Conservation (phyloP, 2,797 vertebrate genomes). For the Brachymystax lenok region DNA sequence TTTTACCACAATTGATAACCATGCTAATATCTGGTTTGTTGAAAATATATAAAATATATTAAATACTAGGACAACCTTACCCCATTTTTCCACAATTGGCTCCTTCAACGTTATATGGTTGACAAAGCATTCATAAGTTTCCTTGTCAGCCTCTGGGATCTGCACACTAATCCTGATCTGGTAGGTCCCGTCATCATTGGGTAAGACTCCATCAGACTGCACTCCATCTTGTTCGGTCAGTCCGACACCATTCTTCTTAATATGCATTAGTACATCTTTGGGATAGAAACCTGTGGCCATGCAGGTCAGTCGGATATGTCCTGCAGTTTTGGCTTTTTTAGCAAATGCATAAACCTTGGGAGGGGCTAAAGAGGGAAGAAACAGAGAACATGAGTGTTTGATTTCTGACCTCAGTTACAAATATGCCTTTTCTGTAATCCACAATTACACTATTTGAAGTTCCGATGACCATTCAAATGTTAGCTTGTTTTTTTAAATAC, state of each 20-base stretch:
- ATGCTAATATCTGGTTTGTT: too few species aligned
- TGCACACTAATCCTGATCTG: too few species aligned
- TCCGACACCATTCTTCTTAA: too few species aligned
- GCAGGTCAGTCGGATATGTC: background rate
- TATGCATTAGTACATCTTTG: too few species aligned
- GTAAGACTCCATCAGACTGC: too few species aligned
- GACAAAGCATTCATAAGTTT: background rate
- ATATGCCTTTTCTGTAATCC: background rate
- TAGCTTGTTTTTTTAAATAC: background rate
- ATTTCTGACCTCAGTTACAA: background rate
- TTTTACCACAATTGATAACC: too few species aligned
- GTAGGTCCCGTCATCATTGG: too few species aligned
- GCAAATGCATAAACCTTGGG: conserved; percentile 20
- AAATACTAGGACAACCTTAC: background rate
- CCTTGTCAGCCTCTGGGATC: background rate
- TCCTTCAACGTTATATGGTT: background rate
- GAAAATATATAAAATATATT: too few species aligned
- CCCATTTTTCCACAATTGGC: background rate
- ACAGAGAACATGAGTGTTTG: background rate
- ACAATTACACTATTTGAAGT: too few species aligned
- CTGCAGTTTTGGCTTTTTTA: rapidly evolving
- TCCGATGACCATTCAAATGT: too few species aligned
- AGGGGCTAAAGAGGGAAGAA: conserved; percentile 30
- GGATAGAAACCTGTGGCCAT: too few species aligned
- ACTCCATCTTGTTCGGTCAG: too few species aligned